phyloP scores from a whole-genome alignment of 1,140 invertebrate genomes.

The Caenorhabditis latens region DNA sequence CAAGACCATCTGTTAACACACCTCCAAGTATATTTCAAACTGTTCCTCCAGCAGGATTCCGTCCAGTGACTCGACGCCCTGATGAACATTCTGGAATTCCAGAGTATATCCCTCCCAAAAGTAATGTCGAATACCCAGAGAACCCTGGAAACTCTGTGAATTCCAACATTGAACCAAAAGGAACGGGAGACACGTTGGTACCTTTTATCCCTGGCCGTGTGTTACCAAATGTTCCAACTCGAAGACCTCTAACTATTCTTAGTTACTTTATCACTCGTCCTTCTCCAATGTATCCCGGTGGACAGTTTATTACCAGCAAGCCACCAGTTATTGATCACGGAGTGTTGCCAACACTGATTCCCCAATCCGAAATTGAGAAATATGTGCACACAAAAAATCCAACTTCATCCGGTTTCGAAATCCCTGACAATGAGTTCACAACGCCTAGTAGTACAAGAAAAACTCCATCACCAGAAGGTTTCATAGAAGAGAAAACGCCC shows the following conservation, averaged over 20 bases:
- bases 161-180: not conserved
- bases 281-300: not conserved
- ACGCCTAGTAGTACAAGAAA: not conserved
- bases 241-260: slow-evolving; percentile 5
- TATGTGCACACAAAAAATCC: slow-evolving; percentile 32
- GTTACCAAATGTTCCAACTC: not conserved
- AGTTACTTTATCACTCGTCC: slow-evolving; percentile 2
- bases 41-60: not conserved
- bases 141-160: not conserved
- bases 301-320: not conserved
- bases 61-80: not conserved
- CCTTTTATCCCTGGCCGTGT: slow-evolving; percentile 12
- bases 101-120: not conserved
- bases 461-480: not conserved
- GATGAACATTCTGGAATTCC: not conserved
- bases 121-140: not conserved
- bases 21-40: not conserved
- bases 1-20: not conserved
- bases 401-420: not conserved
- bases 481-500: slow-evolving; percentile 20
- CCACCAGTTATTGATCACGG: slow-evolving; percentile 17
- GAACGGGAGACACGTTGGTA: not conserved
- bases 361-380: slow-evolving; percentile 20
- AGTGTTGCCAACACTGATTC: slow-evolving; percentile 22
- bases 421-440: not conserved